Evolutionary conservation across 2,113 vertebrate genomes (phyloP).

Genomic region (Oncorhynchus keta): DNA sequence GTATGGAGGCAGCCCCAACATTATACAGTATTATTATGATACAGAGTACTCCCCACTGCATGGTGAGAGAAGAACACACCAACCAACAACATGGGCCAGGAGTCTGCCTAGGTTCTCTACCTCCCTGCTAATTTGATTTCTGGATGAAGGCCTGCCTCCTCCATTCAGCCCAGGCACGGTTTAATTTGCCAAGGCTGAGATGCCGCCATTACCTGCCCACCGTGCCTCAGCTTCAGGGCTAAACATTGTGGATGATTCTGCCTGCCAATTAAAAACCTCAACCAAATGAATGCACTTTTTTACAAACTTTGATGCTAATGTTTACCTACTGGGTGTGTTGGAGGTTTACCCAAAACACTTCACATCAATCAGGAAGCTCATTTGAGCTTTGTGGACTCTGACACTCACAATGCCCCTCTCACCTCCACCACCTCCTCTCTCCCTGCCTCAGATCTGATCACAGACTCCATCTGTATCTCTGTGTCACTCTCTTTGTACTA

Average conservation of each 20-base stretch:
- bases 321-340: constrained; percentile 10
- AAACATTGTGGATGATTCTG: constrained; percentile 9
- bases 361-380: constrained; percentile 5
- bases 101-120: neutral
- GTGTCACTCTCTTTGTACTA: neutral
- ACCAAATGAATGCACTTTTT: constrained; percentile 33
- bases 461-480: constrained; percentile 23
- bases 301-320: constrained; percentile 10
- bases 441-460: constrained; percentile 28
- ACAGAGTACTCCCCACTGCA: neutral
- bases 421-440: neutral
- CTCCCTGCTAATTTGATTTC: constrained; percentile 11
- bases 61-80: neutral
- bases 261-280: constrained; percentile 21
- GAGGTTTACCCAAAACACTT: neutral
- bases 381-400: neutral
- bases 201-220: constrained; percentile 20
- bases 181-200: constrained; percentile 10
- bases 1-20: no score
- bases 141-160: neutral
- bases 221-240: neutral
- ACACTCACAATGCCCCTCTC: neutral
- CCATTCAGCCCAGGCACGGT: constrained; percentile 1
- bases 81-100: neutral
- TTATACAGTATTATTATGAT: no score